Conservation (phyloP, 37 sponge, comb jelly and placozoan genomes). For the Diacarnus erythraeanus region DNA sequence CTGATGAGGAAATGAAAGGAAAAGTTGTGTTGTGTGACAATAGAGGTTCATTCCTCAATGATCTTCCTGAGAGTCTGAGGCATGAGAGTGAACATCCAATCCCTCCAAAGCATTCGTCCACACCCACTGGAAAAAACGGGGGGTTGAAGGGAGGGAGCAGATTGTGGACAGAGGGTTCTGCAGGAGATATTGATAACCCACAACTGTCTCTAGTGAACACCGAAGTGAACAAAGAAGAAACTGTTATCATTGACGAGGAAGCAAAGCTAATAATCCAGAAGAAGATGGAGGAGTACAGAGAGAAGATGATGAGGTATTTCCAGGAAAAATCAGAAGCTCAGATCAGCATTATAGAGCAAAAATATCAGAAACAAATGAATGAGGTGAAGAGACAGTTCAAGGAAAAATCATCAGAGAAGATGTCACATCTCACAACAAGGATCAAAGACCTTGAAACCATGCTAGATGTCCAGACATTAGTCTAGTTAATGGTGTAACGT, state of each 20-base stretch:
- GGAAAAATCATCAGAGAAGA: constrained; percentile 6
- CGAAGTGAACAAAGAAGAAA: background rate
- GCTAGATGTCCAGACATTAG: constrained; percentile 28
- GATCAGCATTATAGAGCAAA: constrained; percentile 29
- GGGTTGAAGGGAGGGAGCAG: constrained; percentile 35
- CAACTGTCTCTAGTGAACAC: constrained; percentile 6
- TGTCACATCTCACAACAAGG: constrained; percentile 12
- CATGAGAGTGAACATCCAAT: background rate
- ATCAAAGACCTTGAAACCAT: constrained; percentile 35
- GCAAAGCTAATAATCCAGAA: constrained; percentile 18
- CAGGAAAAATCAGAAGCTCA: constrained; percentile 43
- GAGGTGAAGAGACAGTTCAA: constrained; percentile 36
- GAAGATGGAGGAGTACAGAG: constrained; percentile 21
- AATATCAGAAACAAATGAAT: constrained; percentile 42
- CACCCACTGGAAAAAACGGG: background rate
- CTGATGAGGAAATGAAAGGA: background rate
- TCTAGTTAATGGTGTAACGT: background rate
- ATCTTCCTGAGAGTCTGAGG: constrained; percentile 9
- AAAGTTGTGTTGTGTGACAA: background rate
- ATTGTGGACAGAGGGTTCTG: constrained; percentile 19
- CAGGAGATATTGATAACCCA: constrained; percentile 3
- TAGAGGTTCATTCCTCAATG: background rate
- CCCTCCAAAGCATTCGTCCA: background rate
- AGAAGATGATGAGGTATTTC: constrained; percentile 27
- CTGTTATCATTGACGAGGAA: background rate